These are phyloP conservation scores for Dromaius novaehollandiae DNA, from an alignment of 2,113 vertebrate genomes.

Conservation along the genomic window DNA sequence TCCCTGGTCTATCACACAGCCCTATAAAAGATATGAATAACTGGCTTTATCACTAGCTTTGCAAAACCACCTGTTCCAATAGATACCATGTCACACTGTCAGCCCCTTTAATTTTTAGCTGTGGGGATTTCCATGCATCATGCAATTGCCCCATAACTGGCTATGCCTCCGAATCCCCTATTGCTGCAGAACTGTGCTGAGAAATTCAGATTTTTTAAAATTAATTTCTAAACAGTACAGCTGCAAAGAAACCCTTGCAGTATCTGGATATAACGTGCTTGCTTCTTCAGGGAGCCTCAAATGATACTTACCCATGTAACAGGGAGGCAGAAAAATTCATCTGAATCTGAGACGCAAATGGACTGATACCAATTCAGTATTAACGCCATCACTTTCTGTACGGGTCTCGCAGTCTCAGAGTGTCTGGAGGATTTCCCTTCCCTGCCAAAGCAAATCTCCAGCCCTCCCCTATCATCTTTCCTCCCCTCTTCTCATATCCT, in stretches of 20 bases:
- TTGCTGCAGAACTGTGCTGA: background rate
- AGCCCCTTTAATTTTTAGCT: background rate
- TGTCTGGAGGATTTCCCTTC: background rate
- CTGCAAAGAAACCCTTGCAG: background rate
- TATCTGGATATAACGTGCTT: rapidly evolving
- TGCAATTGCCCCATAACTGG: background rate
- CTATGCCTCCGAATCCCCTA: background rate
- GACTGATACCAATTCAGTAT: background rate
- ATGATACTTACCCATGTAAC: rapidly evolving
- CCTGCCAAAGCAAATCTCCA: background rate
- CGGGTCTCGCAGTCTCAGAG: background rate
- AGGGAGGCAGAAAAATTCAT: background rate
- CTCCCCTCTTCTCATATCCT: background rate
- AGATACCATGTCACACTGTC: rapidly evolving
- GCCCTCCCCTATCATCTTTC: too few relatives aligned
- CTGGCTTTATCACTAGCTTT: background rate
- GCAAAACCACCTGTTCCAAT: background rate
- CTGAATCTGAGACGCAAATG: background rate
- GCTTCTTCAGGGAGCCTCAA: background rate
- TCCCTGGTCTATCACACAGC: background rate
- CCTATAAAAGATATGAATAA: background rate
- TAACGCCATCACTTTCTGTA: too few relatives aligned
- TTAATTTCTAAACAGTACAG: background rate
- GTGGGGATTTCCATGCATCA: background rate
- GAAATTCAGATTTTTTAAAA: background rate